Base-by-base conservation (phyloP, 2,113 vertebrate species). In the Ia io region DNA sequence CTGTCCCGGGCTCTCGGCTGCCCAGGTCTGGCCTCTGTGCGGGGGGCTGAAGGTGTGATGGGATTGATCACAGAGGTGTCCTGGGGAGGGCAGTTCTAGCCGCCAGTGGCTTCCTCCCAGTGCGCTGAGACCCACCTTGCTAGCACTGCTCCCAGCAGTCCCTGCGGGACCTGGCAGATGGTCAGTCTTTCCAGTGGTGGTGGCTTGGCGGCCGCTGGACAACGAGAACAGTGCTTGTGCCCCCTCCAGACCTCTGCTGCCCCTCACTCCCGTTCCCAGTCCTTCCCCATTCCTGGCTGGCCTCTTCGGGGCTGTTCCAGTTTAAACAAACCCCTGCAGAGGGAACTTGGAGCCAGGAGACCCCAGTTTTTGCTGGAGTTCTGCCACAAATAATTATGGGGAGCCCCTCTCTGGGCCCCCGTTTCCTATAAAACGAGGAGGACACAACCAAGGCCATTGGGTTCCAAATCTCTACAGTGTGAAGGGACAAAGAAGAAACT, bases 81-180 rank as follows among this genome's bases (percentile, higher is more conserved):
- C 56, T 0, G 6, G 0, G 18, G 3, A 44, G 56, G 40, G 35
- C 17, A 1, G 42, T 12, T 47, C 11, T 7, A 17, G 12, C 2
- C 0, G 23, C 47, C n/a, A 12, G 49, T 4, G n/a, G 22, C 20
- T 49, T 63, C 77, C 14, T 73, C 70, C 63, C 63, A 0, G 9
- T 2, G 17, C 14, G 40, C 42, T 74, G 84, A 16, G 32, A 37
- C 11, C 47, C 5, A 1, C 20, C 40, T 17, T 8, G 35, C 59
- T 25, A 85, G 79, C 59, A 23, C 67, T n/a, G 69, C n/a, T 11
- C 59, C 20, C 10, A 2, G 13, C 3, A 40, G 35, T 28, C 7
- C 84, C 23, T 35, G 25, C 18, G 16, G 89, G 77, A 20, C 51
- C 42, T 65, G n/a, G 32, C 2, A 3, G 65, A 22, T 0, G 12